A percentile compares a stretch with the other conserved stretches of the same genome.
Conservation (phyloP, 2,888 invertebrate species). For the Muschampia plurimacula region DNA sequence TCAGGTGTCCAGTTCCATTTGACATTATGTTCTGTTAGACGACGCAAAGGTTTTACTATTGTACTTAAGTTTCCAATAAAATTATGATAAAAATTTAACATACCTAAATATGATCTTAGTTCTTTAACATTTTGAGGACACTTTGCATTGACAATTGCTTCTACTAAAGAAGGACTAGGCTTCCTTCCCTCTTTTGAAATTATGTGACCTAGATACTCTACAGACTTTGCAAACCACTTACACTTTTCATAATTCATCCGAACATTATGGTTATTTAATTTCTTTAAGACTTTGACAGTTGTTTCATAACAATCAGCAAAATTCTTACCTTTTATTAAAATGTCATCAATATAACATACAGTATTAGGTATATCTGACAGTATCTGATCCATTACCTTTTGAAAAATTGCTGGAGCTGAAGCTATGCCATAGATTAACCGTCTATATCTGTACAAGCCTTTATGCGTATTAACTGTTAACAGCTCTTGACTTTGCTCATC, state of each 20-base stretch:
- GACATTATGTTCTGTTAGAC: too few relatives aligned
- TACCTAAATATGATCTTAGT: too few relatives aligned
- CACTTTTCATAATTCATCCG: constrained; percentile 3
- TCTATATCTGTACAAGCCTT: constrained; percentile 26
- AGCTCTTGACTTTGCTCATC: too few relatives aligned
- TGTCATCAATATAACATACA: constrained; percentile 12
- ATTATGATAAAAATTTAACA: too few relatives aligned
- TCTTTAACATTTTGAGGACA: too few relatives aligned
- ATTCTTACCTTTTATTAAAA: constrained; percentile 7
- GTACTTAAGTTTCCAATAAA: too few relatives aligned
- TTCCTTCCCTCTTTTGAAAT: constrained; percentile 5
- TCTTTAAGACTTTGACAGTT: background rate
- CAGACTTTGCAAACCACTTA: background rate
- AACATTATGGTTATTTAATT: constrained; percentile 4
- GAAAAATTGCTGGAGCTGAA: constrained; percentile 33
- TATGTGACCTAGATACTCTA: constrained; percentile 12
- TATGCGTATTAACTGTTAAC: constrained; percentile 22
- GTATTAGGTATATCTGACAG: constrained; percentile 22
- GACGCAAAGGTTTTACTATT: too few relatives aligned
- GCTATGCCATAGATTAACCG: constrained; percentile 33
- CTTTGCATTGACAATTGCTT: too few relatives aligned
- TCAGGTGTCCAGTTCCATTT: too few relatives aligned
- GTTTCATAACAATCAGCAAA: constrained; percentile 4
- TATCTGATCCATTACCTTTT: constrained; percentile 29
- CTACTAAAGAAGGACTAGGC: too few relatives aligned